Evolutionary conservation across 2,888 invertebrate species (phyloP).

Genomic region (Drosophila pegasa): DNA sequence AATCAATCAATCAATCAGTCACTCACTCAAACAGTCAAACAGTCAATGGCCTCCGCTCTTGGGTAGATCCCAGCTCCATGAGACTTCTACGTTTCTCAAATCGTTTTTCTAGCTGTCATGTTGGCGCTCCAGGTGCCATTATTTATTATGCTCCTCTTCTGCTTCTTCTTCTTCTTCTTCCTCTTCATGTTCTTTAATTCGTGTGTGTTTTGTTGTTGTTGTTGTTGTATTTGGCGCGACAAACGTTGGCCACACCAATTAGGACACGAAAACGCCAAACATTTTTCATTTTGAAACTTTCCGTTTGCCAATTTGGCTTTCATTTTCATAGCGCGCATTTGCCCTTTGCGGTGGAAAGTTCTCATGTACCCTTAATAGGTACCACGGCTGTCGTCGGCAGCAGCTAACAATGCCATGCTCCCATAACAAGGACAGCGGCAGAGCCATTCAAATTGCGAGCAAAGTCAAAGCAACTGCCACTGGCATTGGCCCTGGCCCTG

Average conservation of each 20-base stretch:
- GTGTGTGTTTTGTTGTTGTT: neutral
- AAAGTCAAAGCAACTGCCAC: slow-evolving; percentile 41
- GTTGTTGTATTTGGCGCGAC: slow-evolving; percentile 51
- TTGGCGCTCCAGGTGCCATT: slow-evolving; percentile 72
- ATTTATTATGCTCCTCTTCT: slow-evolving; percentile 50
- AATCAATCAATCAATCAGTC: slow-evolving; percentile 32
- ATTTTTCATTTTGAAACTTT: slow-evolving; percentile 68
- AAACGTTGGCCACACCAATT: slow-evolving; percentile 73
- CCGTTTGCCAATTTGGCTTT: slow-evolving; percentile 73
- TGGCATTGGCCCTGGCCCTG: slow-evolving; percentile 8
- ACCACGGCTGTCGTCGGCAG: slow-evolving; percentile 12
- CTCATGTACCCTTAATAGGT: slow-evolving; percentile 61
- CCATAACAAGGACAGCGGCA: slow-evolving; percentile 53
- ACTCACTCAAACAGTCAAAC: slow-evolving; percentile 23
- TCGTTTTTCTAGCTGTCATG: slow-evolving; percentile 42
- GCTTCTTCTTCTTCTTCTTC: neutral
- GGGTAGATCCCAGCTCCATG: slow-evolving; percentile 37
- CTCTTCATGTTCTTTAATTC: too few relatives aligned
- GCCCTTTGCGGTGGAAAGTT: slow-evolving; percentile 52
- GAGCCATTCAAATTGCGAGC: slow-evolving; percentile 56
- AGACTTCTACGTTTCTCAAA: slow-evolving; percentile 30
- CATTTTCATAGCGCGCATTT: slow-evolving; percentile 63
- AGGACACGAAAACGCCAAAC: slow-evolving; percentile 65
- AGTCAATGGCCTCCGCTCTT: slow-evolving; percentile 70
- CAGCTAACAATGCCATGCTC: slow-evolving; percentile 52